These are phyloP conservation scores for Drosophila neocordata DNA, from an alignment of 1,140 invertebrate species.

Conservation along the genomic window DNA sequence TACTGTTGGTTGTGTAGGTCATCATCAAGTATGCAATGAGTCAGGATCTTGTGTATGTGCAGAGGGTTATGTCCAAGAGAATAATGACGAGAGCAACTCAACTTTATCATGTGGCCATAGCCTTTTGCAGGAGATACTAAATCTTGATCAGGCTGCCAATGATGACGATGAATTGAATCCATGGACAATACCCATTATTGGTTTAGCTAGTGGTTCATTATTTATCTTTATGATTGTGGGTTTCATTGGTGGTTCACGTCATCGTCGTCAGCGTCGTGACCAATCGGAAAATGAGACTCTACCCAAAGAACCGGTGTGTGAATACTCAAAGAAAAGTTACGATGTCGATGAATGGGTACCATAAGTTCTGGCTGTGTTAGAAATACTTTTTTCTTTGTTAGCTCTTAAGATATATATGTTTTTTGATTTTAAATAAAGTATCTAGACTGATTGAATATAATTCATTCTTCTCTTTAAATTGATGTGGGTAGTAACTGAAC, in stretches of 20 bases:
- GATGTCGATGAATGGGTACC: conserved; percentile 68
- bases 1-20: conserved; percentile 40
- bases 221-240: conserved; percentile 53
- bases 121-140: conserved; percentile 46
- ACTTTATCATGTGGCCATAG: conserved; percentile 43
- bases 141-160: conserved; percentile 55
- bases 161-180: conserved; percentile 57
- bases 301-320: conserved; percentile 54
- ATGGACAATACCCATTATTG: conserved; percentile 61
- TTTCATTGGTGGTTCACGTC: conserved; percentile 27
- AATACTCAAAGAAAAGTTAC: conserved; percentile 58
- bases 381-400: conserved; percentile 49
- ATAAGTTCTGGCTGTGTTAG: conserved; percentile 56
- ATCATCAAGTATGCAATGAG: conserved; percentile 46
- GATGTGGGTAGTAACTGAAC: not conserved
- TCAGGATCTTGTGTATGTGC: conserved; percentile 45
- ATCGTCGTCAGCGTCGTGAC: not conserved
- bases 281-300: not conserved
- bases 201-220: conserved; percentile 46
- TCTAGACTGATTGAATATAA: conserved; percentile 15
- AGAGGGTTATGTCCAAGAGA: conserved; percentile 42
- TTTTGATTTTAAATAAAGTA: conserved; percentile 42
- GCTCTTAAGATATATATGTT: conserved; percentile 8
- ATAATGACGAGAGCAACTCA: not conserved
- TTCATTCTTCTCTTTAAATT: not conserved